Base-by-base conservation (phyloP, 37 sponge, comb jelly and placozoan species). In the Ephydatia muelleri region DNA sequence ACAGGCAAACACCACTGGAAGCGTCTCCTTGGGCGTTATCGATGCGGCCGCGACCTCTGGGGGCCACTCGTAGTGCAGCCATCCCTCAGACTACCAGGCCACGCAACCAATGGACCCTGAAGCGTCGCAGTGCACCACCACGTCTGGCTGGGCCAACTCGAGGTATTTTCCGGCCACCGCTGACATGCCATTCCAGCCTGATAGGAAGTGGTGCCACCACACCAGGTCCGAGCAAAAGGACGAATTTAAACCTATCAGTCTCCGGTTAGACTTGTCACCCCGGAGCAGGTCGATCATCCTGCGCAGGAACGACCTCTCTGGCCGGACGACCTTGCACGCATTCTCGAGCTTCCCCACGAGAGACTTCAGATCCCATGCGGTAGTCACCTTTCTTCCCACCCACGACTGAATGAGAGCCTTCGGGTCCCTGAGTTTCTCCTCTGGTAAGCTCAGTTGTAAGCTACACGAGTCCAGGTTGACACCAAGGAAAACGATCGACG, bases 1-100 rank as follows among this genome's bases (percentile, higher is more conserved):
- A 32, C 27, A n/a, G 31, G 84, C 81, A 23, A 84, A 25, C 12
- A 73, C 68, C 28, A 88, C 49, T 5, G 84, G 80, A 13, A 88
- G n/a, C 32, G 84, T 68, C 74, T 89, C 85, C 79, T 84, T 79
- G 21, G 72, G 49, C 0, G 68, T 57, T 33, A 88, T 88, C 26
- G 57, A 57, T 16, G 57, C 57, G 5, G n/a, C n/a, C n/a, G n/a
- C n/a, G n/a, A 43, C 43, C 6, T 43, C 3, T 6, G 43, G 57
- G 57, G 19, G 19, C 12, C 57, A 57, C 1, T 14, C 16, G 12
- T 14, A 16, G 57, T 57, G 57, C 6, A 57, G 57, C 57, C 57
- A 57, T 57, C 57, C 57, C 57, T 57, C 57, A 14, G 1, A 13
- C 16, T 21, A 57, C 57, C 19, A 57, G 16, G 57, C 57, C 1